A percentile compares a stretch with the other conserved stretches of the same genome.
These are phyloP conservation scores for Erinaceus europaeus DNA, from an alignment of 2,113 vertebrate genomes.

Conservation along the genomic window DNA sequence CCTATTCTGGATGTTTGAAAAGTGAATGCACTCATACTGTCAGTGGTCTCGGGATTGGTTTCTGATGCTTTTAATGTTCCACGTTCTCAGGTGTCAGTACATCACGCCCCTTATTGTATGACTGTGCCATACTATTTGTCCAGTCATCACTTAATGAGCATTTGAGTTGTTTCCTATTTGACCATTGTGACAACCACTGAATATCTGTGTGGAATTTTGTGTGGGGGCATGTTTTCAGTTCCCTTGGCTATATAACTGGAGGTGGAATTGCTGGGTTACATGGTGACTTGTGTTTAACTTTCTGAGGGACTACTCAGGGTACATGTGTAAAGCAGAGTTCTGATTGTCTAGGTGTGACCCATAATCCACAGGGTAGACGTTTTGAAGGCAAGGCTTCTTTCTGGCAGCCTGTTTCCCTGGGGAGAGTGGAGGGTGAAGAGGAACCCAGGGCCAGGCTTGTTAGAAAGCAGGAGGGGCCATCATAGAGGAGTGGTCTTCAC, in stretches of 20 bases:
- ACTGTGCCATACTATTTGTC: background rate
- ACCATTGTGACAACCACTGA: background rate
- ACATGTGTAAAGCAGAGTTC: no score
- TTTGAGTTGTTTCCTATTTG: constrained; percentile 10
- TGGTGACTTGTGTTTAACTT: background rate
- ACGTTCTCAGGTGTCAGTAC: background rate
- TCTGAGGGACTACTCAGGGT: constrained; percentile 30
- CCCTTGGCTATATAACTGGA: background rate
- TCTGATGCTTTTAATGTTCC: constrained; percentile 6
- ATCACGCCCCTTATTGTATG: constrained; percentile 6
- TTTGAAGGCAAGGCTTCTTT: background rate
- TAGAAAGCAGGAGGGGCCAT: no score
- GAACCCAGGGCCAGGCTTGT: background rate
- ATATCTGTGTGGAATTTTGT: background rate
- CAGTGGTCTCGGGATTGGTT: background rate
- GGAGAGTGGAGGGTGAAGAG: background rate
- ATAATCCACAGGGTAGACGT: background rate
- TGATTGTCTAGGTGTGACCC: constrained; percentile 23
- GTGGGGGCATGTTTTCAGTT: background rate
- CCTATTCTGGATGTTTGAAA: background rate
- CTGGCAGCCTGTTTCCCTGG: background rate
- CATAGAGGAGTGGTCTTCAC: no score
- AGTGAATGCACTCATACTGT: background rate
- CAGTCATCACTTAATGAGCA: background rate
- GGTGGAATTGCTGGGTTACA: background rate